A percentile compares a stretch with the other conserved stretches of the same genome.
phyloP scores from a whole-genome alignment of 2,888 invertebrate genomes.

The Ditula angustiorana region DNA sequence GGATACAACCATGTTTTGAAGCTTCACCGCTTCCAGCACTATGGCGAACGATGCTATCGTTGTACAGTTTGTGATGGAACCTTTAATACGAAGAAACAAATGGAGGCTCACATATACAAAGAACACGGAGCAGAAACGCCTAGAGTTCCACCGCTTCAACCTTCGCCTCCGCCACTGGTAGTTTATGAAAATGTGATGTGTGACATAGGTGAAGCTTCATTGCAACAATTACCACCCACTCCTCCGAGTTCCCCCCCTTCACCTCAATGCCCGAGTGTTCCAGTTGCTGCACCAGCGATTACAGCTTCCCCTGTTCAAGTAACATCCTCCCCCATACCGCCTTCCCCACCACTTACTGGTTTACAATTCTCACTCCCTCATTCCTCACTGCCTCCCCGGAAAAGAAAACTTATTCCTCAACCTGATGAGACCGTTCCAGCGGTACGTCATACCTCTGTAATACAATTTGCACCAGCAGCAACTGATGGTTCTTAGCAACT shows the following conservation, averaged over 20 bases:
- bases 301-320: conserved; percentile 69
- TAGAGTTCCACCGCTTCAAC: conserved; percentile 62
- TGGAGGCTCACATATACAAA: conserved; percentile 93
- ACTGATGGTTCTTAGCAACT: conserved; percentile 71
- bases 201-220: conserved; percentile 74
- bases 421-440: conserved; percentile 78
- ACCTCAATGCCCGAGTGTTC: conserved; percentile 70
- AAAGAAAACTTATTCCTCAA: conserved; percentile 91
- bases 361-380: conserved; percentile 67
- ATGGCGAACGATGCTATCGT: conserved; percentile 96
- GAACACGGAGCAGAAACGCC: conserved; percentile 84
- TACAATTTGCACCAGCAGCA: conserved; percentile 92
- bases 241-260: conserved; percentile 86
- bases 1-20: conserved; percentile 97
- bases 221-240: conserved; percentile 83
- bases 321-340: conserved; percentile 85
- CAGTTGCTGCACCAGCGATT: conserved; percentile 57
- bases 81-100: conserved; percentile 95
- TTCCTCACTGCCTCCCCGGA: conserved; percentile 90
- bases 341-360: conserved; percentile 65
- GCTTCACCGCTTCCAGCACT: conserved; percentile 95
- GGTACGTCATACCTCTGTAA: conserved; percentile 88
- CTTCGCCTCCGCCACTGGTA: conserved; percentile 61
- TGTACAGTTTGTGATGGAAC: conserved; percentile 96
- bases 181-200: conserved; percentile 74